Evolutionary conservation across 2,888 invertebrate species (phyloP), one percentile per base, ranked within the genome.

Genomic region (Drosophila paranaensis): DNA sequence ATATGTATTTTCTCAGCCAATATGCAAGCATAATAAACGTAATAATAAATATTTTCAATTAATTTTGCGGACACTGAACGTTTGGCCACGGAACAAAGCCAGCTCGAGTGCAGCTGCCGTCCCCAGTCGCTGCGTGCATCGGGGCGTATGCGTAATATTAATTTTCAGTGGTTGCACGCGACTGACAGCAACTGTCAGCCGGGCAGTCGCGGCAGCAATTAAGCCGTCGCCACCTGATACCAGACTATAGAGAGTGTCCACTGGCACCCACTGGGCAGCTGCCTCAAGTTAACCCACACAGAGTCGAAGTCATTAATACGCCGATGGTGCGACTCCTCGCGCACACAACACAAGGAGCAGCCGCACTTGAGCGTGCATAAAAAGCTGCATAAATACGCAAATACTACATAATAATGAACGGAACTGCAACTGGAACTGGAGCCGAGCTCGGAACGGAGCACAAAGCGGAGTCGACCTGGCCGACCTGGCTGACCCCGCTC

Each of bases 41-140:
- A 72, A 84, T 76, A 82, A 77, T 80, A 78, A 82, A 86, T 86
- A 82, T 83, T 86, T 81, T 78, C 63, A 81, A 81, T 79, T 86
- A 78, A 86, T 82, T 82, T 78, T 69, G 76, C 53, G 46, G 54
- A 54, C 42, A 33, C 40, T 57, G 27, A 45, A 56, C 37, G 40
- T 33, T 30, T 8, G 65, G 61, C 43, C 40, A 51, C 55, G 40
- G 35, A 63, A 66, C 61, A 60, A 61, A 54, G 63, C 60, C 48
- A 50, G 60, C 11, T 25, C 45, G 39, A 35, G 35, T 6, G 50
- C 50, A 35, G 40, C 6, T 37, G 51, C 51, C 13, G 54, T 16
- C 33, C 50, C 8, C 50, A 6, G 30, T 33, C 14, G 48, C 25
- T 43, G 64, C 45, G 42, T 53, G 37, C 71, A 60, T 2, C 39